These are phyloP conservation scores for Buathra laborator DNA, from an alignment of 2,888 invertebrate species.

Conservation along the genomic window DNA sequence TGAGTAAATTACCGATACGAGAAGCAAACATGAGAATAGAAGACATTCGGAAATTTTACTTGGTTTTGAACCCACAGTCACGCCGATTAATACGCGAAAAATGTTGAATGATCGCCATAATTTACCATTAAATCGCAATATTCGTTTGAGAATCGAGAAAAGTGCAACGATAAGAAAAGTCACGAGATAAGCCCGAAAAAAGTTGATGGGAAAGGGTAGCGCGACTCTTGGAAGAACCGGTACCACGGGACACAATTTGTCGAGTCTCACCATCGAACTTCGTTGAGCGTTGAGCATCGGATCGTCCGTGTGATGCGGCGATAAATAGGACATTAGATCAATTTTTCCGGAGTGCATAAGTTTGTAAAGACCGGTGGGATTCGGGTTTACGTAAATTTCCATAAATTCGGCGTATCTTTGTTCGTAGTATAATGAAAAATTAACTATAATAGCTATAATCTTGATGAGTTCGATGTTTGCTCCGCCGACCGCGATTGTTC, in stretches of 20 bases:
- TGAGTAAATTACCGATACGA: slow-evolving; percentile 62
- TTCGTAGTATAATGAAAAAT: slow-evolving; percentile 64
- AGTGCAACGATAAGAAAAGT: slow-evolving; percentile 40
- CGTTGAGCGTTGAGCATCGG: slow-evolving; percentile 5
- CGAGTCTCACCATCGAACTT: slow-evolving; percentile 25
- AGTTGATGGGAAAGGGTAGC: not conserved
- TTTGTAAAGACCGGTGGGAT: not conserved
- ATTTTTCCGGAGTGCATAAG: slow-evolving; percentile 34
- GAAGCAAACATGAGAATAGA: slow-evolving; percentile 49
- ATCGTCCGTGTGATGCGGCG: slow-evolving; percentile 5
- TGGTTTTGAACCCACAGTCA: slow-evolving; percentile 41
- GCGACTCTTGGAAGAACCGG: slow-evolving; percentile 39
- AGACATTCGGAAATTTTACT: slow-evolving; percentile 49
- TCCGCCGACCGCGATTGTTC: not conserved
- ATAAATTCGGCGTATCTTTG: not conserved
- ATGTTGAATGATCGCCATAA: slow-evolving; percentile 59
- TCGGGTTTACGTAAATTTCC: not conserved
- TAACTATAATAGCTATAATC: slow-evolving; percentile 48
- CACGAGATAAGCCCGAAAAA: slow-evolving; percentile 28
- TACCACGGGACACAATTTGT: slow-evolving; percentile 63
- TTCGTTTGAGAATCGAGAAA: slow-evolving; percentile 30
- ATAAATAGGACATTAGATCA: slow-evolving; percentile 35
- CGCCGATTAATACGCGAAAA: slow-evolving; percentile 60
- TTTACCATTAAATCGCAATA: slow-evolving; percentile 52
- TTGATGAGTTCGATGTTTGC: slow-evolving; percentile 44